Evolutionary conservation across 2,888 invertebrate species (phyloP).

Genomic region (Suillia variegata): DNA sequence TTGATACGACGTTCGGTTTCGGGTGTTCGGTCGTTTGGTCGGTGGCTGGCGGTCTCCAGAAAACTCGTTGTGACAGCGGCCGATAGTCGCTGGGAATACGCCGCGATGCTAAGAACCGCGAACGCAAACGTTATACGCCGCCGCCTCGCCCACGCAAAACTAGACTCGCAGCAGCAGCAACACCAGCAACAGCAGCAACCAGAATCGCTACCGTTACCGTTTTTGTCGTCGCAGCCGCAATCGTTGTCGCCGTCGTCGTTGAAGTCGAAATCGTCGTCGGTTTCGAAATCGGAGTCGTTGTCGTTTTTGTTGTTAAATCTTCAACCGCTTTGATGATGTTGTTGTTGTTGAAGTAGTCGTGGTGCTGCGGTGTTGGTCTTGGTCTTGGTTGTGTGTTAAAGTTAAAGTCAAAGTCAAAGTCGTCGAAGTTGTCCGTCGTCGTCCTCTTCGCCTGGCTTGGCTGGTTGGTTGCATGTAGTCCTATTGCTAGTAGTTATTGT

Average conservation of each 20-base stretch:
- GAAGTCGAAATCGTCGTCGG: neutral
- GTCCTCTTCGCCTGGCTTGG: too few relatives aligned
- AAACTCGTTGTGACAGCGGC: slow-evolving; percentile 42
- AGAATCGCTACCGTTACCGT: neutral
- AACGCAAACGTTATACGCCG: slow-evolving; percentile 47
- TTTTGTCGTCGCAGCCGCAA: slow-evolving; percentile 1
- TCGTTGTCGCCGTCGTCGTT: neutral
- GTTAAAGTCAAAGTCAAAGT: neutral
- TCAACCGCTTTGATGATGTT: neutral
- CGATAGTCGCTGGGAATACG: slow-evolving; percentile 58
- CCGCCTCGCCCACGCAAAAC: neutral
- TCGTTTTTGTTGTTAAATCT: neutral
- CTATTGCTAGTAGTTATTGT: neutral
- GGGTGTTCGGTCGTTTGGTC: slow-evolving; percentile 15
- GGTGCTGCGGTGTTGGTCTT: neutral
- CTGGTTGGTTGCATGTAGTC: too few relatives aligned
- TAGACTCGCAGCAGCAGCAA: too few relatives aligned
- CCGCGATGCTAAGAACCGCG: slow-evolving; percentile 58
- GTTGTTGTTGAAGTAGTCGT: slow-evolving; percentile 2
- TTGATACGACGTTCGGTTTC: slow-evolving; percentile 22
- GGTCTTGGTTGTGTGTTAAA: neutral
- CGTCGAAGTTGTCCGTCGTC: too few relatives aligned
- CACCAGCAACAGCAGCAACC: neutral
- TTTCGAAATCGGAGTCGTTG: neutral
- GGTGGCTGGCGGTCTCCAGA: slow-evolving; percentile 51